Conservation (phyloP, 1,140 invertebrate species). For the Amyelois transitella region DNA sequence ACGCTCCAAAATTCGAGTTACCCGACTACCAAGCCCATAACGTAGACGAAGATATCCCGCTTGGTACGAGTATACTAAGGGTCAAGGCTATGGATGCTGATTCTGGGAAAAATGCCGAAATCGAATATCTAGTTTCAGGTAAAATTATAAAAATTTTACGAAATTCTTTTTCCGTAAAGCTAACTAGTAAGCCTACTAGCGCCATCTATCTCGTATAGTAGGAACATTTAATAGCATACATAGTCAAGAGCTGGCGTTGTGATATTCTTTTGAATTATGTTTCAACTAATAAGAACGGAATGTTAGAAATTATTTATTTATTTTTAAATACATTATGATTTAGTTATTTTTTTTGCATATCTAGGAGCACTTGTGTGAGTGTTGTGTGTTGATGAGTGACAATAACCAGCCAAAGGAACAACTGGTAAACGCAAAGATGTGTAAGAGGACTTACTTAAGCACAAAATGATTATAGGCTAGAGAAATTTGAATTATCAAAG, state of each 20-base stretch:
- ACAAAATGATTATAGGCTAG: too few species aligned
- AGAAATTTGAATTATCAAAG: too few species aligned
- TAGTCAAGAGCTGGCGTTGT: background rate
- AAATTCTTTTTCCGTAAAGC: background rate
- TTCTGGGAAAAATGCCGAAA: slow-evolving; percentile 94
- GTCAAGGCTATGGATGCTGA: slow-evolving; percentile 95
- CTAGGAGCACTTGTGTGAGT: too few species aligned
- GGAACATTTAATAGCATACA: background rate
- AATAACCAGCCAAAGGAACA: too few species aligned
- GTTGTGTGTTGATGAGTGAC: too few species aligned
- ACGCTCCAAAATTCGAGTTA: slow-evolving; percentile 94
- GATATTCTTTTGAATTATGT: background rate
- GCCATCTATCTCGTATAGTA: background rate
- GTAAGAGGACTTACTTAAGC: too few species aligned
- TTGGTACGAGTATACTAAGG: slow-evolving; percentile 92
- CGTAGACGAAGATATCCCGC: slow-evolving; percentile 93
- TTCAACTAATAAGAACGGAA: too few species aligned
- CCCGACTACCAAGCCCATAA: slow-evolving; percentile 97
- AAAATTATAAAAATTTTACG: background rate
- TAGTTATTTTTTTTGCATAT: too few species aligned
- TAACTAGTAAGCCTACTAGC: background rate
- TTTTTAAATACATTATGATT: too few species aligned
- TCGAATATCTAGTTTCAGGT: slow-evolving; percentile 90
- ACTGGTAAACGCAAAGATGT: too few species aligned
- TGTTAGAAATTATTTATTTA: too few species aligned